A percentile compares a stretch with the other conserved stretches of the same genome.
These are phyloP conservation scores for Andrena hattorfiana DNA, from an alignment of 2,888 invertebrate genomes.

Conservation along the genomic window DNA sequence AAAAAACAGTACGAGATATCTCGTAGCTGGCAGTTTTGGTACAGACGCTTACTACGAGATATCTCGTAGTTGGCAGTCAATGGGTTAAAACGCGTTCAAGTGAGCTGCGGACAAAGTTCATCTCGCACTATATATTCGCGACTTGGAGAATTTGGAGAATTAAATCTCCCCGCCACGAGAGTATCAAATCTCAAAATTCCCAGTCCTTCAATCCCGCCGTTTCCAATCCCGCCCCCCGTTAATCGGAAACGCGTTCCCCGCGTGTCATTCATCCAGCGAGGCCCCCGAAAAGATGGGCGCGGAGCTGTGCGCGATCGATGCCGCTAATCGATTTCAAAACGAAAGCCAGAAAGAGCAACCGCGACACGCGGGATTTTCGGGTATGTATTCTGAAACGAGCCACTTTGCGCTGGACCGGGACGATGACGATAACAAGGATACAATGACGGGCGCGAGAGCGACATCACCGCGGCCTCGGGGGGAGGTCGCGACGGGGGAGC, in stretches of 20 bases:
- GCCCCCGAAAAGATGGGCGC: slow-evolving; percentile 24
- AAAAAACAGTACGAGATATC: too few species aligned
- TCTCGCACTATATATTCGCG: too few species aligned
- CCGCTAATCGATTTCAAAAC: slow-evolving; percentile 54
- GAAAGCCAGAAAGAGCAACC: slow-evolving; percentile 57
- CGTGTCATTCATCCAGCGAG: slow-evolving; percentile 34
- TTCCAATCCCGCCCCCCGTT: slow-evolving; percentile 23
- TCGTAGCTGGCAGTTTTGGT: too few species aligned
- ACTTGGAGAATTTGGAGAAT: too few species aligned
- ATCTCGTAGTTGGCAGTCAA: too few species aligned
- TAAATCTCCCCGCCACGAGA: too few species aligned
- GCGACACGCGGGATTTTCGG: slow-evolving; percentile 54
- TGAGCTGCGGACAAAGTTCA: too few species aligned
- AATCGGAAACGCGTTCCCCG: slow-evolving; percentile 18
- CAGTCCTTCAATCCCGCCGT: not conserved
- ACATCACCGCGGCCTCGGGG: slow-evolving; percentile 47
- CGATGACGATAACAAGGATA: slow-evolving; percentile 75
- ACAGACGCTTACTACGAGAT: too few species aligned
- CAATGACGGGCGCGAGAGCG: slow-evolving; percentile 68
- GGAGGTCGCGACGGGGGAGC: slow-evolving; percentile 34
- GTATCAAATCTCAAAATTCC: not conserved
- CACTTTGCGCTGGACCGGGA: slow-evolving; percentile 67
- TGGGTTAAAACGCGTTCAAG: too few species aligned
- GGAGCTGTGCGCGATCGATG: slow-evolving; percentile 37
- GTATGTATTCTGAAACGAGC: slow-evolving; percentile 64